A percentile compares a stretch with the other conserved stretches of the same genome.
Evolutionary conservation across 2,888 invertebrate genomes (phyloP).

Genomic region (Agrenia bidenticulata): DNA sequence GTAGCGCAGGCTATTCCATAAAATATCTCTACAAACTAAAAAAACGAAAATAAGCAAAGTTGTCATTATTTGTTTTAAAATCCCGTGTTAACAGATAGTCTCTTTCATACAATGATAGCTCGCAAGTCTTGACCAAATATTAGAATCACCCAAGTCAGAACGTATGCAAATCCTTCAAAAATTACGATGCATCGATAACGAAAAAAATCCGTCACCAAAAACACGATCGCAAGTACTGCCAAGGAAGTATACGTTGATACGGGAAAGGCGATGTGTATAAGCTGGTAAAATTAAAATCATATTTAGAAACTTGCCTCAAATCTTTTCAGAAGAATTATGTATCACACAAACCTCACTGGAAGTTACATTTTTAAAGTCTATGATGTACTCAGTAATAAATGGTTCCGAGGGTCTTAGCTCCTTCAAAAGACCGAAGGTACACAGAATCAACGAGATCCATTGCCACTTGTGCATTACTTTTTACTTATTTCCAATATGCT

Average conservation of each 20-base stretch:
- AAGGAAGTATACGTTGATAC: constrained; percentile 59
- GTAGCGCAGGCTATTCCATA: constrained; percentile 84
- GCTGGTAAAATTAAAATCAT: constrained; percentile 27
- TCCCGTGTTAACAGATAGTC: neutral
- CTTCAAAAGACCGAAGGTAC: constrained; percentile 77
- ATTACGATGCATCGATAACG: constrained; percentile 86
- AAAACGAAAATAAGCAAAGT: constrained; percentile 14
- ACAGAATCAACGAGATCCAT: constrained; percentile 69
- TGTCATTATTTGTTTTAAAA: constrained; percentile 25
- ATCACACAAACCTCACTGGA: constrained; percentile 69
- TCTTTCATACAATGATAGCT: constrained; percentile 31
- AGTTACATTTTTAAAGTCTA: constrained; percentile 77
- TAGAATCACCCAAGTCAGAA: constrained; percentile 71
- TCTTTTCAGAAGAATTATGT: neutral
- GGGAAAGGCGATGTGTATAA: constrained; percentile 57
- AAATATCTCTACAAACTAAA: constrained; percentile 66
- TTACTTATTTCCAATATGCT: too few relatives aligned
- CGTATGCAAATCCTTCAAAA: constrained; percentile 72
- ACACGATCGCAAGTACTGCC: constrained; percentile 66
- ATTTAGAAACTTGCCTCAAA: neutral
- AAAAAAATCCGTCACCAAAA: constrained; percentile 78
- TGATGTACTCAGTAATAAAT: constrained; percentile 75
- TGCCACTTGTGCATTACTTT: constrained; percentile 62
- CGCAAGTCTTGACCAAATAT: constrained; percentile 62
- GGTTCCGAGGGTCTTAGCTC: constrained; percentile 86